These are phyloP conservation scores for Ypsolopha scabrella DNA, from an alignment of 2,888 invertebrate species.

Conservation along the genomic window DNA sequence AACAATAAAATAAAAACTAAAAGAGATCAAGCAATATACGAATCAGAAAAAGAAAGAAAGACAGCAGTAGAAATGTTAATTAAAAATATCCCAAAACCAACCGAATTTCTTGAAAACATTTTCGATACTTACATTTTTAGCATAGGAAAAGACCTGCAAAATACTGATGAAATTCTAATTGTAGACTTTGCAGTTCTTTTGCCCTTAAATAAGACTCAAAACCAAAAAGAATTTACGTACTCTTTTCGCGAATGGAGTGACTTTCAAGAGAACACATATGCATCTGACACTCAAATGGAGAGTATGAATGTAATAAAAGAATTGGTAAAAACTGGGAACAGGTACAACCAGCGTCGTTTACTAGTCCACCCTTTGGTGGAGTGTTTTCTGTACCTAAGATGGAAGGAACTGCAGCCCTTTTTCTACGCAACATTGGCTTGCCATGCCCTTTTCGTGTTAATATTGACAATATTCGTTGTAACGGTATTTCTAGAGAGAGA, in stretches of 20 bases:
- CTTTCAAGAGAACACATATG: no score
- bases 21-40: no score
- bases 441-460: slow-evolving; percentile 57
- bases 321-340: slow-evolving; percentile 62
- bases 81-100: slow-evolving; percentile 62
- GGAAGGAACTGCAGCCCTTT: slow-evolving; percentile 65
- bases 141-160: slow-evolving; percentile 48
- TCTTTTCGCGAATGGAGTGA: no score
- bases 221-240: no score
- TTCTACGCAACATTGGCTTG: slow-evolving; percentile 63
- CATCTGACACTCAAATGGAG: no score
- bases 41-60: slow-evolving; percentile 42
- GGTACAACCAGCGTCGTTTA: slow-evolving; percentile 52
- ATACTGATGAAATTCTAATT: slow-evolving; percentile 51
- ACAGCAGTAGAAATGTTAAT: slow-evolving; percentile 66
- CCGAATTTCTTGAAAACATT: slow-evolving; percentile 60
- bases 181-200: slow-evolving; percentile 62
- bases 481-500: slow-evolving; percentile 60
- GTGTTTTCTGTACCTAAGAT: slow-evolving; percentile 68
- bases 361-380: slow-evolving; percentile 69
- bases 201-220: slow-evolving; percentile 47
- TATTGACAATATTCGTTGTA: slow-evolving; percentile 59
- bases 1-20: no score
- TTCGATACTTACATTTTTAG: slow-evolving; percentile 63
- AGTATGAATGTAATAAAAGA: slow-evolving; percentile 70